A percentile compares a stretch with the other conserved stretches of the same genome.
Evolutionary conservation across 1,140 invertebrate genomes (phyloP).

Genomic region (Onthophagus taurus): DNA sequence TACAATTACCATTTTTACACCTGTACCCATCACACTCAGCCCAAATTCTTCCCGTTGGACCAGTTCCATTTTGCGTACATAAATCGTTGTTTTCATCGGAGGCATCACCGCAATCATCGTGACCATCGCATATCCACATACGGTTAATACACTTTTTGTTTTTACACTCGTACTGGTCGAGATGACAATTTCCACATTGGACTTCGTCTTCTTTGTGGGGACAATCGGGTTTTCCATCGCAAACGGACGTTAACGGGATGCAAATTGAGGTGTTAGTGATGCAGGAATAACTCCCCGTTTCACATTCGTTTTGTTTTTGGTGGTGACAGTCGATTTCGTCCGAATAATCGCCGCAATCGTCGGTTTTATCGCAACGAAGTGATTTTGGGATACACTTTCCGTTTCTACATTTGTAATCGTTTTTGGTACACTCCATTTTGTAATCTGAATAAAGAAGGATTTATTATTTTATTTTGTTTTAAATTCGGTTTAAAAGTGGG

Average conservation of each 20-base stretch:
- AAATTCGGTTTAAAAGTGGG: no score
- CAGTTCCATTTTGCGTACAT: slow-evolving; percentile 36
- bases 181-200: slow-evolving; percentile 41
- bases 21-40: slow-evolving; percentile 42
- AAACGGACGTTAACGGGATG: slow-evolving; percentile 30
- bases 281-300: slow-evolving; percentile 44
- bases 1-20: slow-evolving; percentile 52
- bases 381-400: slow-evolving; percentile 58
- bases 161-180: slow-evolving; percentile 47
- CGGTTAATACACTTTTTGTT: slow-evolving; percentile 45
- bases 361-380: slow-evolving; percentile 64
- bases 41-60: slow-evolving; percentile 31
- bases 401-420: slow-evolving; percentile 47
- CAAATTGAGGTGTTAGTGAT: slow-evolving; percentile 43
- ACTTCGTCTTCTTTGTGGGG: slow-evolving; percentile 55
- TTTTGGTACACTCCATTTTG: no score
- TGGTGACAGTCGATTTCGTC: slow-evolving; percentile 37
- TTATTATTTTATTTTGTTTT: no score
- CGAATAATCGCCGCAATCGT: slow-evolving; percentile 59
- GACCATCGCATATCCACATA: slow-evolving; percentile 57
- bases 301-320: slow-evolving; percentile 11
- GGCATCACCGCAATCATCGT: slow-evolving; percentile 53
- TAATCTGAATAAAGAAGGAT: no score
- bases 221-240: slow-evolving; percentile 52
- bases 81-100: slow-evolving; percentile 51